Evolutionary conservation across 64 coral and sea anemone species (phyloP).

Genomic region (Montipora capricornis): DNA sequence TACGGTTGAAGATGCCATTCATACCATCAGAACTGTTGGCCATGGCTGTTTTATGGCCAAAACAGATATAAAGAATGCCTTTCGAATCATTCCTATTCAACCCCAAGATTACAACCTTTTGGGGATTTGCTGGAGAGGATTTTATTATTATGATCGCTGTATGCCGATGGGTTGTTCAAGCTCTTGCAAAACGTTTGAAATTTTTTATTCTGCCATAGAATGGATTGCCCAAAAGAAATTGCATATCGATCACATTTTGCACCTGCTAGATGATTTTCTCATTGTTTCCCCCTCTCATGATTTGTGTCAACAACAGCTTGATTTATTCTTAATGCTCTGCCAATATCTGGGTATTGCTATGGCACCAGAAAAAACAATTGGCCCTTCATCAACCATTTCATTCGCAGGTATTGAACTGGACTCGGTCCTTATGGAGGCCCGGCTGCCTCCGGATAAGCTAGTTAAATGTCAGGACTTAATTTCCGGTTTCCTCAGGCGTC

Average conservation of each 20-base stretch:
- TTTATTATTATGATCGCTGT: conserved; percentile 29
- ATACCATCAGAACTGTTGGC: conserved; percentile 16
- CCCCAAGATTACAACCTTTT: conserved; percentile 22
- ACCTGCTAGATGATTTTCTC: neutral
- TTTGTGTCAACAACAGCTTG: neutral
- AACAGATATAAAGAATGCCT: conserved; percentile 56
- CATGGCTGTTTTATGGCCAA: conserved; percentile 35
- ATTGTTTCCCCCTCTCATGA: neutral
- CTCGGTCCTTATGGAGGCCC: neutral
- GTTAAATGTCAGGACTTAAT: too few relatives aligned
- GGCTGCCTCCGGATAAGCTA: too few relatives aligned
- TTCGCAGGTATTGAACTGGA: neutral
- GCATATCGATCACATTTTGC: too few relatives aligned
- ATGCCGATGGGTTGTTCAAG: conserved; percentile 23
- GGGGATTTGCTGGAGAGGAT: conserved; percentile 10
- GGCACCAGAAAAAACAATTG: neutral
- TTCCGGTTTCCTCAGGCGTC: too few relatives aligned
- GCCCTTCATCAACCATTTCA: neutral
- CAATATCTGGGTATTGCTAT: neutral
- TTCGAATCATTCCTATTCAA: conserved; percentile 41
- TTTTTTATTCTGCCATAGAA: neutral
- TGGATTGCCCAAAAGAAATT: neutral
- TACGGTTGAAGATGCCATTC: conserved; percentile 20
- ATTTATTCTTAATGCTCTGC: neutral
- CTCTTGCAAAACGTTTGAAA: conserved; percentile 44